phyloP scores from a whole-genome alignment of 2,797 vertebrate genomes.

The Bradypodion ventrale region DNA sequence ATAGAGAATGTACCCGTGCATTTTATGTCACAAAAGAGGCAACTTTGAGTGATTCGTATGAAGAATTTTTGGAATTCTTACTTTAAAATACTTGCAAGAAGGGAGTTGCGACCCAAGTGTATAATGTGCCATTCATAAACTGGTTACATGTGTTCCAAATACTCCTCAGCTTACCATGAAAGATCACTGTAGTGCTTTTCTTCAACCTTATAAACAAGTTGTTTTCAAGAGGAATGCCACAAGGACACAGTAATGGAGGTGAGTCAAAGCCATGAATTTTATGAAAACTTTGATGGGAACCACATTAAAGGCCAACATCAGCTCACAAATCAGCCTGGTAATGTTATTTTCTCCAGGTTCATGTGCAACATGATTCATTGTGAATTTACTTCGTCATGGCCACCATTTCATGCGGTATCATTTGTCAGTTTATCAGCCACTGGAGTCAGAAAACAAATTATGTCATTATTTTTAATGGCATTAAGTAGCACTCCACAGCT shows the following conservation, averaged over 20 bases:
- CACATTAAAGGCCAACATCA: constrained; percentile 59
- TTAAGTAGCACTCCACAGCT: constrained; percentile 51
- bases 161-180: constrained; percentile 15
- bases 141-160: not conserved
- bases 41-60: not conserved
- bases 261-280: constrained; percentile 61
- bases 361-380: constrained; percentile 49
- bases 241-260: constrained; percentile 58
- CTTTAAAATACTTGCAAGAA: not conserved
- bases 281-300: constrained; percentile 62
- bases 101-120: constrained; percentile 9
- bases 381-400: constrained; percentile 57
- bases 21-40: not conserved
- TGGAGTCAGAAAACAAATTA: constrained; percentile 46
- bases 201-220: constrained; percentile 51
- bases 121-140: constrained; percentile 9
- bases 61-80: not conserved
- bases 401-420: constrained; percentile 55
- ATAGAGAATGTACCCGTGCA: not conserved
- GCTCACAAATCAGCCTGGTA: constrained; percentile 62
- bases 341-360: constrained; percentile 43
- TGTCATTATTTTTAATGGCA: constrained; percentile 36
- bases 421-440: constrained; percentile 61
- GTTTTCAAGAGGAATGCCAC: constrained; percentile 60
- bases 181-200: constrained; percentile 31